phyloP scores from a whole-genome alignment of 2,888 invertebrate species.

The Mythimna ferrago region DNA sequence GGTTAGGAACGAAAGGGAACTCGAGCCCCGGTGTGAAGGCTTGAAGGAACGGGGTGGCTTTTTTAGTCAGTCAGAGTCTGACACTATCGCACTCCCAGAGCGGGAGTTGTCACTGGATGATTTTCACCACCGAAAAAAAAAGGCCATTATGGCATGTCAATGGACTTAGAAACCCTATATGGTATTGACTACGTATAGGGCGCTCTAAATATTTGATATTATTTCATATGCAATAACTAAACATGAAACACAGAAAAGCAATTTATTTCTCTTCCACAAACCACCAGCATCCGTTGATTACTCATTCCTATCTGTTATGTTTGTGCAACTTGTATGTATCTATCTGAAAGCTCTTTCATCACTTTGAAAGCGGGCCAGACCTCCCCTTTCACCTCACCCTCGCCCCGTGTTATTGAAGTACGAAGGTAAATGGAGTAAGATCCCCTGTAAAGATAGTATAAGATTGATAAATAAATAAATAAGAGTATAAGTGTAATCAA shows the following conservation, averaged over 20 bases:
- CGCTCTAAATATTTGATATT: background rate
- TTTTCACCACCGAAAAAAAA: too few species aligned
- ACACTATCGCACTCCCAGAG: too few species aligned
- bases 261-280: conserved; percentile 37
- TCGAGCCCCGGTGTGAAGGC: too few species aligned
- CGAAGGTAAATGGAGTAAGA: conserved; percentile 37
- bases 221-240: background rate
- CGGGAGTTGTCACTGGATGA: too few species aligned
- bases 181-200: too few species aligned
- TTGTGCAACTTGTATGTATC: conserved; percentile 19
- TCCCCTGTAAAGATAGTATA: too few species aligned
- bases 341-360: conserved; percentile 55
- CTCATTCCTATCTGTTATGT: conserved; percentile 47
- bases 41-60: too few species aligned
- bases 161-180: too few species aligned
- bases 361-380: conserved; percentile 35
- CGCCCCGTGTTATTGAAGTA: conserved; percentile 18
- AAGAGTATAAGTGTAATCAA: background rate
- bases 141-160: too few species aligned
- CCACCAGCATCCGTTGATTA: conserved; percentile 37
- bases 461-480: too few species aligned
- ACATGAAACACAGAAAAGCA: conserved; percentile 3
- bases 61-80: too few species aligned
- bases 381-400: conserved; percentile 51
- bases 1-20: too few species aligned